Base-by-base conservation (phyloP, 2,113 vertebrate genomes). In the Numida meleagris region DNA sequence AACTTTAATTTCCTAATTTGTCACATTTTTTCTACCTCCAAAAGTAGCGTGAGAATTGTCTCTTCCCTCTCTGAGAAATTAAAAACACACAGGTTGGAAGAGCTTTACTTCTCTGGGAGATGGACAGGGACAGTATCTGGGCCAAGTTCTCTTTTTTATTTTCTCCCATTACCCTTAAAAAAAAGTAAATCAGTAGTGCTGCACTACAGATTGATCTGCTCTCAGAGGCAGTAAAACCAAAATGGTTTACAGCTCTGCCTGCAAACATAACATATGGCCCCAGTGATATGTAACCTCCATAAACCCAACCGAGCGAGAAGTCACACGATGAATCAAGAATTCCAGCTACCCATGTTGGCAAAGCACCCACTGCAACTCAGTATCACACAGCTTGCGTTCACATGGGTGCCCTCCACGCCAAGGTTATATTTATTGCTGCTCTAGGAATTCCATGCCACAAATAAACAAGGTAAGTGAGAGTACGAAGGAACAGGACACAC, bases 171-270 rank as follows among this genome's bases (percentile, higher is more conserved):
- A 87, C 55, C 72, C 63, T 93, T 86, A 89, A 86, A 93, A 93
- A 86, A 66, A 85, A 92, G 82, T 61, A 78, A 40, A 62, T 89
- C 84, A 53, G 81, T 45, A 46, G n/a, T 46, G 66, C 89, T 70
- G 86, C 80, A 48, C 68, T 85, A 67, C 4, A 84, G 90, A 93
- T 82, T 62, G 71, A 87, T 95, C 86, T 80, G 76, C 91, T 93
- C 86, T 85, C 67, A 75, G 73, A 66, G 79, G 92, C 88, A 85
- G 87, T 88, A 93, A 89, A 93, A 96, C 86, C 33, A 88, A 79
- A 90, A 89, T 66, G 67, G 92, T 95, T 96, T 87, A 90, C 87
- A 91, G 93, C 91, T 75, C 92, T 94, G 90, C 88, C 95, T 82
- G 83, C 89, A 93, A 95, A 82, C 63, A 31, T 73, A 93, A 91